Evolutionary conservation across 1,140 invertebrate species (phyloP).

Genomic region (Xylocopa sonorina): DNA sequence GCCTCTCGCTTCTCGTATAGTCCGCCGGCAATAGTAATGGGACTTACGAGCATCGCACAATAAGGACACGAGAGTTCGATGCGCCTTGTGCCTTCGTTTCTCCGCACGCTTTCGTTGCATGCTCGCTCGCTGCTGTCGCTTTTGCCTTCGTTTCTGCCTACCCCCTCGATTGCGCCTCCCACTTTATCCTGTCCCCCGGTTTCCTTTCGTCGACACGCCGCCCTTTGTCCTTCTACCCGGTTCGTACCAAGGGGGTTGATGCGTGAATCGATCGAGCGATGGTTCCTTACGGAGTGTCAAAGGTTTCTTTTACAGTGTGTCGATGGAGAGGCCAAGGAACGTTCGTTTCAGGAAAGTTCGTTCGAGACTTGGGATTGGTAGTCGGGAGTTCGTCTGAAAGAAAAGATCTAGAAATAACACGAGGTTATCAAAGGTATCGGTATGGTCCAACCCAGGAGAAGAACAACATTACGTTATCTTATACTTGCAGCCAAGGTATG

Average conservation of each 20-base stretch:
- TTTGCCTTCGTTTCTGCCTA: conserved; percentile 26
- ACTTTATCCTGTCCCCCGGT: conserved; percentile 6
- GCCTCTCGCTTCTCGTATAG: conserved; percentile 60
- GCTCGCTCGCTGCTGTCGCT: conserved; percentile 18
- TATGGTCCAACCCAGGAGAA: background rate
- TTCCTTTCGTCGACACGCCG: background rate
- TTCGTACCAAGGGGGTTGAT: background rate
- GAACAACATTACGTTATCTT: background rate
- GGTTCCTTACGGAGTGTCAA: background rate
- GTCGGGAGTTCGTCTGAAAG: background rate
- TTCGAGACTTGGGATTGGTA: background rate
- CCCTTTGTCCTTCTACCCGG: background rate
- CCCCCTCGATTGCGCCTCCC: conserved; percentile 3
- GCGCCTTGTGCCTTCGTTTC: conserved; percentile 53
- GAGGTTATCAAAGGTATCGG: background rate
- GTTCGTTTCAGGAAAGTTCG: background rate
- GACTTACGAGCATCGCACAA: conserved; percentile 66
- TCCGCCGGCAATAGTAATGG: conserved; percentile 65
- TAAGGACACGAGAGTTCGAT: conserved; percentile 64
- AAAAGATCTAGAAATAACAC: background rate
- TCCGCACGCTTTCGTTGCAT: conserved; percentile 59
- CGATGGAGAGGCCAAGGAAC: too few relatives aligned
- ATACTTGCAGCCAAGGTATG: too few relatives aligned
- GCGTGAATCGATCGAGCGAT: too few relatives aligned
- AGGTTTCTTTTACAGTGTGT: background rate